A percentile compares a stretch with the other conserved stretches of the same genome.
phyloP scores from a whole-genome alignment of 2,113 vertebrate species.

The Semnornis frantzii region DNA sequence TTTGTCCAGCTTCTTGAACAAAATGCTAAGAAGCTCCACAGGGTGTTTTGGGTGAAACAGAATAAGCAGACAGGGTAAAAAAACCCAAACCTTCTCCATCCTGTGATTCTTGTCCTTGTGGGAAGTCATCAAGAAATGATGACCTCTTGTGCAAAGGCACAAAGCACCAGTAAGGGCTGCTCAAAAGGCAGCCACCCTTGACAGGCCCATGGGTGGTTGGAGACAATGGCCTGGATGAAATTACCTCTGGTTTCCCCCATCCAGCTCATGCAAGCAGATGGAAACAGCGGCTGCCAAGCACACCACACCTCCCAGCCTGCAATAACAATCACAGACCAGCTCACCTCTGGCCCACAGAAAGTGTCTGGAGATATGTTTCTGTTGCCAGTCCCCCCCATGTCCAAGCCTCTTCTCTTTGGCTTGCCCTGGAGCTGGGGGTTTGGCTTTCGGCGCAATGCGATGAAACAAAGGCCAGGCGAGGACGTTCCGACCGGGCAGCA shows the following conservation, averaged over 20 bases:
- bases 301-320: slow-evolving; percentile 10
- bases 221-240: background rate
- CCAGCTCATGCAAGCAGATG: background rate
- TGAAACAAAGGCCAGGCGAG: slow-evolving; percentile 34
- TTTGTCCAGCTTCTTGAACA: background rate
- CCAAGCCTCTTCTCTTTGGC: background rate
- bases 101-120: background rate
- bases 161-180: background rate
- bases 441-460: background rate
- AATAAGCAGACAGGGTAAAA: background rate
- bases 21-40: background rate
- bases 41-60: background rate
- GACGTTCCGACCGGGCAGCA: background rate
- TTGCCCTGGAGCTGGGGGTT: background rate
- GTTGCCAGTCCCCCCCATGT: background rate
- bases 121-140: background rate
- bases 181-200: rapidly evolving
- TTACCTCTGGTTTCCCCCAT: background rate
- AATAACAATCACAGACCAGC: background rate
- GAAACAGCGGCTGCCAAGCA: slow-evolving; percentile 17
- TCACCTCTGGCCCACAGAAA: slow-evolving; percentile 39
- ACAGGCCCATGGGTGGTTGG: background rate
- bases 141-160: background rate
- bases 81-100: background rate
- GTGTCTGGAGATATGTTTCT: background rate